Conservation (phyloP, 2,113 vertebrate species). For the Dolichallabes microphthalmus region DNA sequence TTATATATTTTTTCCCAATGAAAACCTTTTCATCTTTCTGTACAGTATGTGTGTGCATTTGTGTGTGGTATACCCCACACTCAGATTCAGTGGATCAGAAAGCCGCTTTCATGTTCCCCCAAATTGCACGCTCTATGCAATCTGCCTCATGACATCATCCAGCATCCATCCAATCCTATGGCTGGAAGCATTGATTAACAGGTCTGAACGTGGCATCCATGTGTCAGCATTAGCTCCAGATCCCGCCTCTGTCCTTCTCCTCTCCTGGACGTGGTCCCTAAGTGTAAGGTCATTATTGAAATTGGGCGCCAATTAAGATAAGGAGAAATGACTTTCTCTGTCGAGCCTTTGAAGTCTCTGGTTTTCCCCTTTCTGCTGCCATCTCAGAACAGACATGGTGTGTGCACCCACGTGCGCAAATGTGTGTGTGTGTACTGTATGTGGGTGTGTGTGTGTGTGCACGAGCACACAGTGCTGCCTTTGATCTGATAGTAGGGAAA, state of each 20-base stretch:
- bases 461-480: constrained; percentile 32
- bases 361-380: constrained; percentile 64
- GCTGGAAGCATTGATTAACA: constrained; percentile 48
- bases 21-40: neutral
- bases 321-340: constrained; percentile 77
- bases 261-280: constrained; percentile 65
- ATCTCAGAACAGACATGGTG: constrained; percentile 60
- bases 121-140: constrained; percentile 58
- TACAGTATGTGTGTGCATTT: constrained; percentile 38
- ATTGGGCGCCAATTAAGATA: constrained; percentile 81
- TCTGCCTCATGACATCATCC: constrained; percentile 70
- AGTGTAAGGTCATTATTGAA: constrained; percentile 79
- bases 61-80: constrained; percentile 49
- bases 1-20: neutral
- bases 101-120: constrained; percentile 67
- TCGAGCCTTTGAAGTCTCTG: constrained; percentile 74
- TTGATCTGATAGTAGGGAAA: constrained; percentile 51
- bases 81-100: constrained; percentile 18
- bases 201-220: neutral
- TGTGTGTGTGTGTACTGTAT: constrained; percentile 17
- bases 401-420: neutral
- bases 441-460: constrained; percentile 4
- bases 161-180: constrained; percentile 63
- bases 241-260: neutral
- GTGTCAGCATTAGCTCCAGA: neutral